Evolutionary conservation across 2,888 invertebrate genomes (phyloP), one percentile per base, ranked within the genome.

Genomic region (Serrognathus titanus): DNA sequence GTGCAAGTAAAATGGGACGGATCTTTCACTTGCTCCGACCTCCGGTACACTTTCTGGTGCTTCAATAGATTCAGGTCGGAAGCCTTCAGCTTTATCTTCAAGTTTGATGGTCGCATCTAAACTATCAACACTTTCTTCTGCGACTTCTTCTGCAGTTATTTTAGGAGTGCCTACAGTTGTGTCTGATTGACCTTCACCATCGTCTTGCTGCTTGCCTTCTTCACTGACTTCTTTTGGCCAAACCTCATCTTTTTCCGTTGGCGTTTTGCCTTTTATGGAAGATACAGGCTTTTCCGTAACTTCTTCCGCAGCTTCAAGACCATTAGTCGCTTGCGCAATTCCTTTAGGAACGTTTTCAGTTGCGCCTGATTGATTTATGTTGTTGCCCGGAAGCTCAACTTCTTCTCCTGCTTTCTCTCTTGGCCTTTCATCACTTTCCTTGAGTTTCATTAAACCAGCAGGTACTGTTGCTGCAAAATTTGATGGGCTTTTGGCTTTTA

Each of bases 1-100:
- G 48, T 64, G 62, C n/a, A 64, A 48, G 46, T 58, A 64, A 39
- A 64, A 64, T 1, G 64, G 60, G 39, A 57, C 55, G 4, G 47
- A 11, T 38, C 16, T 13, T 24, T 35, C 11, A 3, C 37, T 20
- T 20, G 20, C 20, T 20, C 24, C 36, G 24, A 20, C n/a, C n/a
- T 6, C n/a, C 13, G n/a, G n/a, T n/a, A n/a, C n/a, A 36, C 37
- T 37, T 4, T 48, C 36, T n/a, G 24, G 20, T 7, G 11, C 48
- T 48, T 2, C 20, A 46, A n/a, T n/a, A 20, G 11, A 2, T 12
- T 9, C 43, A 3, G 16, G 16, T 1, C 2, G 3, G 20, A 2
- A 9, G 9, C 8, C 12, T 9, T 31, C 9, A 48, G 31, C 16
- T 48, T 16, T 8, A 5, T 49, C 54, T 40, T 40, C 24, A 38